These are phyloP conservation scores for Poicephalus meyeri DNA, from an alignment of 2,113 vertebrate genomes.

Conservation along the genomic window DNA sequence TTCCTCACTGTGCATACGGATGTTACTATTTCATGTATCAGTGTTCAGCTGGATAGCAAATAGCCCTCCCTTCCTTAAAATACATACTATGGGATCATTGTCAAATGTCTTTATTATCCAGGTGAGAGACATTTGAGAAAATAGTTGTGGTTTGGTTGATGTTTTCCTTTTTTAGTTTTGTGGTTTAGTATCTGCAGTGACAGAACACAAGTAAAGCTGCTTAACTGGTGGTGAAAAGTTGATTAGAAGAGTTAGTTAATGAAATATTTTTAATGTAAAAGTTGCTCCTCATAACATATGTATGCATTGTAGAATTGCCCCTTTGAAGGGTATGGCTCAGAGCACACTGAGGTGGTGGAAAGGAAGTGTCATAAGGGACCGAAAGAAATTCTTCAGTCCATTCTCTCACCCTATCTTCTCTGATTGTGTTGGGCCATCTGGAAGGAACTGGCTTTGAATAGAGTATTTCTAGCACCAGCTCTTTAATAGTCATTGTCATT, in stretches of 20 bases:
- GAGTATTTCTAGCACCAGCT: neutral
- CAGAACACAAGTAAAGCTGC: neutral
- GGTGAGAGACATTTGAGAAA: neutral
- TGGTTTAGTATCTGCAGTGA: neutral
- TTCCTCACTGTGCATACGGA: neutral
- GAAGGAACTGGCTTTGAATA: neutral
- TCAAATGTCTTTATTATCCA: neutral
- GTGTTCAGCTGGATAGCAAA: neutral
- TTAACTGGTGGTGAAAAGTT: neutral
- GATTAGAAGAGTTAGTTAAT: neutral
- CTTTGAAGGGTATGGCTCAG: neutral
- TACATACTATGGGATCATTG: neutral
- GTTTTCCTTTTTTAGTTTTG: neutral
- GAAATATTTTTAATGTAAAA: neutral
- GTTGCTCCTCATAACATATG: neutral
- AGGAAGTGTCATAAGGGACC: neutral
- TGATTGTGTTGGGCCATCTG: neutral
- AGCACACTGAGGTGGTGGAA: neutral
- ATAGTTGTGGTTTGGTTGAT: neutral
- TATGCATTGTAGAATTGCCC: neutral
- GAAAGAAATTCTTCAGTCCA: neutral
- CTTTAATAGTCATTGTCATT: neutral
- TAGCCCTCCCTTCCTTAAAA: neutral
- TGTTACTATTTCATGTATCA: neutral
- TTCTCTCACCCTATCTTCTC: neutral